phyloP scores from a whole-genome alignment of 2,113 vertebrate species.

The Oxygymnocypris stewartii region DNA sequence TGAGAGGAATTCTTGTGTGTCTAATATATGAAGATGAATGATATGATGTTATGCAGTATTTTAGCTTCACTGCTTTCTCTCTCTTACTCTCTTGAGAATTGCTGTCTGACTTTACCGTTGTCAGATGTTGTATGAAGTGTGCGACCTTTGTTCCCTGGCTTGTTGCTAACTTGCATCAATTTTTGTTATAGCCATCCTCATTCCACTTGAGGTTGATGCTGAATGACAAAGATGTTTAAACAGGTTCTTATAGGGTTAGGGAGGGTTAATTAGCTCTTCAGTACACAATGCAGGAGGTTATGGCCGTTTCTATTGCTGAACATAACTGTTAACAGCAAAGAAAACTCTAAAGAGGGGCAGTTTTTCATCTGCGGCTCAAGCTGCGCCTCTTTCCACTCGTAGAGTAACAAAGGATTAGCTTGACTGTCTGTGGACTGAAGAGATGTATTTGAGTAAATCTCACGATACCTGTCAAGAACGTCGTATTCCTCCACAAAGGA shows the following conservation, averaged over 20 bases:
- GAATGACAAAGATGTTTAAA: constrained; percentile 20
- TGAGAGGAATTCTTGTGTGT: constrained; percentile 29
- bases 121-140: constrained; percentile 11
- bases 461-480: not conserved
- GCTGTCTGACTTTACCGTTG: not conserved
- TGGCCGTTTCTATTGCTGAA: constrained; percentile 8
- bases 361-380: not conserved
- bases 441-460: constrained; percentile 7
- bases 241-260: constrained; percentile 20
- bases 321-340: constrained; percentile 15
- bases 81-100: not conserved
- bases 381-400: not conserved
- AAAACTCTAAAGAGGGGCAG: not conserved
- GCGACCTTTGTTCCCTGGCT: constrained; percentile 17
- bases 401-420: not conserved
- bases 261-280: constrained; percentile 28
- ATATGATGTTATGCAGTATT: constrained; percentile 21
- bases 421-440: not conserved
- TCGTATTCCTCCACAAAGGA: not conserved
- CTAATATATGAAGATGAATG: constrained; percentile 42
- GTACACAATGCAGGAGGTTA: not conserved
- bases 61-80: not conserved
- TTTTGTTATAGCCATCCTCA: not conserved
- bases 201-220: constrained; percentile 6
- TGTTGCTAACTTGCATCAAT: not conserved